These are phyloP conservation scores for Lontra canadensis DNA, from an alignment of 2,113 vertebrate species.

Conservation along the genomic window DNA sequence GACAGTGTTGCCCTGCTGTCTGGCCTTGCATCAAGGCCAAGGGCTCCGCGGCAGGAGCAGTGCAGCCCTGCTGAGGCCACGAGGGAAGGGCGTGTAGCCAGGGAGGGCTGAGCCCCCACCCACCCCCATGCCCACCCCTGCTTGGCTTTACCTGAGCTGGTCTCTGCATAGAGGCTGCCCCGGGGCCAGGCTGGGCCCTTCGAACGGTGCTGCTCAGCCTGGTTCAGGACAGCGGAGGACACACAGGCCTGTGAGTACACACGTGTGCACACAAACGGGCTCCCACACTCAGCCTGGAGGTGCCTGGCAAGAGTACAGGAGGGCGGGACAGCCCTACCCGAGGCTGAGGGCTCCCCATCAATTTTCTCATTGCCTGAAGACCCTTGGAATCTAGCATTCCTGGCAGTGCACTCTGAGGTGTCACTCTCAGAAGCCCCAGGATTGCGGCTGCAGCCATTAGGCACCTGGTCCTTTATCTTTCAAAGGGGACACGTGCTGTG, in stretches of 20 bases:
- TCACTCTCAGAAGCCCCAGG: neutral
- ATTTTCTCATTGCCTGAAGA: neutral
- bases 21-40: neutral
- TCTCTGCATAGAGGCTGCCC: neutral
- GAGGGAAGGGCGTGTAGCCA: neutral
- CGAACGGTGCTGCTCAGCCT: neutral
- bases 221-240: neutral
- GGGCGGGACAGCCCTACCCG: neutral
- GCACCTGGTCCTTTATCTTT: neutral
- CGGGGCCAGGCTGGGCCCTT: neutral
- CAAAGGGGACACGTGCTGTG: neutral
- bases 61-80: neutral
- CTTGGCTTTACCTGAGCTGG: neutral
- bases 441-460: neutral
- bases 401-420: neutral
- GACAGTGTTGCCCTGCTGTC: neutral
- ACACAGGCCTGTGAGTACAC: neutral
- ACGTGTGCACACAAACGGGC: neutral
- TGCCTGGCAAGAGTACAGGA: neutral
- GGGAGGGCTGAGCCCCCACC: neutral
- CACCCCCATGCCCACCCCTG: too few species aligned
- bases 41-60: neutral
- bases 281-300: neutral
- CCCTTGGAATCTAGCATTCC: neutral
- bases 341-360: neutral